Evolutionary conservation across 2,888 invertebrate genomes (phyloP).

Genomic region (Lycaena phlaeas): DNA sequence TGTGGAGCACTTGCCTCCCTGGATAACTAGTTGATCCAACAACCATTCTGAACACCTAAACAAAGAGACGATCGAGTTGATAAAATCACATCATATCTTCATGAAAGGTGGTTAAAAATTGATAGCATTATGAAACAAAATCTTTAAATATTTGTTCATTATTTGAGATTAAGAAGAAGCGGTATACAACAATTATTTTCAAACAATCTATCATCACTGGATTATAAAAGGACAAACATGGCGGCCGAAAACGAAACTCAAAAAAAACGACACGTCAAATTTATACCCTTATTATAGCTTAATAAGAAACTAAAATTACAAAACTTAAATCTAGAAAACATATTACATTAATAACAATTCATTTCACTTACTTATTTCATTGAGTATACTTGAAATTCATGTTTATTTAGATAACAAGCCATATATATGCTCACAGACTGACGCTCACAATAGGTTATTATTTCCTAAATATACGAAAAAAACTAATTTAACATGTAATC

Average conservation of each 20-base stretch:
- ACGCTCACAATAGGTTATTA: conserved; percentile 55
- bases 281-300: conserved; percentile 37
- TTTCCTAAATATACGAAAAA: conserved; percentile 30
- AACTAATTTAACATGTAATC: conserved; percentile 29
- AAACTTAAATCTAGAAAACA: conserved; percentile 14
- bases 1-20: conserved; percentile 74
- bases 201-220: conserved; percentile 21
- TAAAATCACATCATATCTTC: neutral
- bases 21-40: conserved; percentile 65
- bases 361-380: conserved; percentile 57
- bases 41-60: conserved; percentile 70
- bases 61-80: conserved; percentile 36
- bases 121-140: neutral
- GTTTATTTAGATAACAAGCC: conserved; percentile 48
- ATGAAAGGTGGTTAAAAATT: neutral
- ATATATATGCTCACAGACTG: conserved; percentile 48
- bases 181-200: conserved; percentile 1
- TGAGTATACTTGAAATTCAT: conserved; percentile 48
- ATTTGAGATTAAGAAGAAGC: neutral
- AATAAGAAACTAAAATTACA: conserved; percentile 11
- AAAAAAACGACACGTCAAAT: conserved; percentile 66
- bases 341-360: conserved; percentile 17
- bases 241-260: conserved; percentile 59
- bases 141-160: neutral
- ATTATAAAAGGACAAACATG: conserved; percentile 67